Base-by-base conservation (phyloP, 2,113 vertebrate species). In the Amblyopsis rosae region DNA sequence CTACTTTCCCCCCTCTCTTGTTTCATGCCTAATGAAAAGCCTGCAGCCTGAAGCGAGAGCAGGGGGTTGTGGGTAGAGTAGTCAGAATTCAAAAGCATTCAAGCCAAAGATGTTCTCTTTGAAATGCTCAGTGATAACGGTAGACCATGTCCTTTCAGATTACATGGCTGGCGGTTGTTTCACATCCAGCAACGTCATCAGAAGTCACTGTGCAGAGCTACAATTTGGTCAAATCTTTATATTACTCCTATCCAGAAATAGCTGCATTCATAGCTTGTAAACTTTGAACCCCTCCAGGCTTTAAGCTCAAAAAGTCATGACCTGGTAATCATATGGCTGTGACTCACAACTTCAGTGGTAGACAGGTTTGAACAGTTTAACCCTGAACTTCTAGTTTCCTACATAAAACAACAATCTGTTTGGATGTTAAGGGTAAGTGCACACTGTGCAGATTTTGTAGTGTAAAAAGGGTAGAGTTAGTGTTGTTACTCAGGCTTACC, bases 241-340 rank as follows among this genome's bases (percentile, higher is more conserved):
- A 66, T 73, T 77, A 79, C 72, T 69, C 50, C 49, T 45, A 63
- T 71, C 76, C 80, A 77, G 70, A 85, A 88, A 87, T 82, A 83
- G 75, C 71, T 77, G 62, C 73, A 62, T 80, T 78, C 66, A 41
- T 64, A 63, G 68, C 76, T 72, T 70, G 75, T 88, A 86, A 90
- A 90, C 87, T 86, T 77, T 86, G 86, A 85, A 88, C 83, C 62
- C 47, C 9, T 73, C 47, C 12, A 75, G 73, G 75, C 75, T 59
- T n/a, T 59, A 56, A 82, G 88, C 88, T 90, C 83, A 89, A 82
- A 79, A 66, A 70, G 82, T 82, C 82, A 54, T 73, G 81, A 88
- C 82, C 77, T 58, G 82, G 77, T 84, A 73, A 87, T 78, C 76
- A 82, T 89, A 68, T 58, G 67, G 53, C 58, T 80, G 69, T 72